Evolutionary conservation across 2,888 invertebrate species (phyloP), one percentile per base, ranked within the genome.

Genomic region (Drosophila infuscata): DNA sequence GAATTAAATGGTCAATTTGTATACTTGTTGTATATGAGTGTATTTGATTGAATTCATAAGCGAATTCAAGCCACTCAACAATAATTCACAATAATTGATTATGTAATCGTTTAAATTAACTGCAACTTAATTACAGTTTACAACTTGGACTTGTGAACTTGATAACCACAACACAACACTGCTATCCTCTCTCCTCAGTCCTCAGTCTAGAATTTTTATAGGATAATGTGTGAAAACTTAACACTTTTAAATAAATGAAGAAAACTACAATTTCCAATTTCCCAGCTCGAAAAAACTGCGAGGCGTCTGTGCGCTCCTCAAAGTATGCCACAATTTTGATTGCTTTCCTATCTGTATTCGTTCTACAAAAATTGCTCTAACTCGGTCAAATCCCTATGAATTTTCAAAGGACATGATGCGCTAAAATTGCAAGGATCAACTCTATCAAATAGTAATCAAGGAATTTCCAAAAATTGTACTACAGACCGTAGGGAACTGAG

Each of bases 71-170:
- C 48, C 81, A 70, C 68, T 80, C 70, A 25, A 25, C 25, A 25
- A 25, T 25, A 25, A 69, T 70, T 57, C 62, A 46, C 63, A 64
- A 88, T 86, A 74, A 90, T 81, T 90, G 77, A 90, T 81, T 87
- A 70, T 89, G 81, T 81, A 77, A 89, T 86, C 87, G 87, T 71
- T 89, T 89, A 83, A 85, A 85, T 85, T 67, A 90, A 81, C 88
- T 70, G 67, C 81, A 83, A 90, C 86, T 88, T 59, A 89, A 90
- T 86, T 71, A 81, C 71, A 73, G 52, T 51, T 48, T 60, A 68
- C 62, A 74, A 64, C 56, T 64, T 56, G 73, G 71, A 71, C 72
- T 70, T 29, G 38, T 35, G 52, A 52, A 54, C 69, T 57, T 56
- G 57, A 68, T 67, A 72, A 43, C 25, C 20, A 67, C 43, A 48